phyloP scores from a whole-genome alignment of 2,888 invertebrate genomes.

The Brachypterus glaber region DNA sequence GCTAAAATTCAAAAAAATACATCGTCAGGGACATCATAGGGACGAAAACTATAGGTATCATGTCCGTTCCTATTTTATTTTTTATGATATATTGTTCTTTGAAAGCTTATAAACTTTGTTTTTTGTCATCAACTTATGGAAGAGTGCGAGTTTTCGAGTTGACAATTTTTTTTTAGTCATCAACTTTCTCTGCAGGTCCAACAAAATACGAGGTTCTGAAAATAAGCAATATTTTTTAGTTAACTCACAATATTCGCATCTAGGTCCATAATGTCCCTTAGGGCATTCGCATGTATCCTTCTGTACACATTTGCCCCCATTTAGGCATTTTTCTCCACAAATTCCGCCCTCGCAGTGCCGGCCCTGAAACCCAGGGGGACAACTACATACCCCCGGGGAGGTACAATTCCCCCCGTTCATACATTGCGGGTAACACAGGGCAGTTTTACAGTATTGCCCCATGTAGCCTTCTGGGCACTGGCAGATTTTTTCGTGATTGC shows the following conservation, averaged over 20 bases:
- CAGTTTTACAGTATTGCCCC: conserved; percentile 82
- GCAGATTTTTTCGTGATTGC: conserved; percentile 74
- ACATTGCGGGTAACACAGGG: conserved; percentile 85
- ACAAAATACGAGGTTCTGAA: no score
- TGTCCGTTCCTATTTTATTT: no score
- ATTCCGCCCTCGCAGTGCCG: conserved; percentile 88
- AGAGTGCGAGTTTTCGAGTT: no score
- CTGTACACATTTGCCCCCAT: conserved; percentile 90
- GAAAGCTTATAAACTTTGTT: no score
- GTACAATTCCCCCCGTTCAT: conserved; percentile 90
- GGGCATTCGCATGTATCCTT: conserved; percentile 90
- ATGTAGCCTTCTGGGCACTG: conserved; percentile 85
- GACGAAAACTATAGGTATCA: no score
- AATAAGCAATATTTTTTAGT: no score
- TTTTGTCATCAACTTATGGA: no score
- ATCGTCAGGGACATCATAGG: no score
- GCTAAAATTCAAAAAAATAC: conserved; percentile 29
- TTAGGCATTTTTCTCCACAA: conserved; percentile 82
- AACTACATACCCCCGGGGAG: conserved; percentile 80
- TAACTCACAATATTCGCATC: conserved; percentile 84
- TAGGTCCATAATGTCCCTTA: conserved; percentile 81
- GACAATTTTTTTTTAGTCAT: no score
- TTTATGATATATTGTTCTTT: no score
- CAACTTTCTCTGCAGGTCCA: no score
- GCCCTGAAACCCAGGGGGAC: conserved; percentile 84